These are phyloP conservation scores for Pseudorhombus dupliciocellatus DNA, from an alignment of 2,113 vertebrate genomes.

Conservation along the genomic window DNA sequence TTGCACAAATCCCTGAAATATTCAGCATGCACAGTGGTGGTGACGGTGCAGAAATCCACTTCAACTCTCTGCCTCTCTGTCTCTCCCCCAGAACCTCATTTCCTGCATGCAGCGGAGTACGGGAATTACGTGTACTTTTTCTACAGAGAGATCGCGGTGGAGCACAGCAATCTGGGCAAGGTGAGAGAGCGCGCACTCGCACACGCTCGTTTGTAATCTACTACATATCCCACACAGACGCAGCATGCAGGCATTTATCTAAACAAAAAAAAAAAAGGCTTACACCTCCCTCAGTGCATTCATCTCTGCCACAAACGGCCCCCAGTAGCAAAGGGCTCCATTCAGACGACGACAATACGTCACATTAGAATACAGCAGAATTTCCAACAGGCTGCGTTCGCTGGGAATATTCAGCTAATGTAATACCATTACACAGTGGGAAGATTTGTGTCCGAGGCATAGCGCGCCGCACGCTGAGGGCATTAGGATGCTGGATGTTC, in stretches of 20 bases:
- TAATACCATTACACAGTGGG: slow-evolving; percentile 63
- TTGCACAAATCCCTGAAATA: slow-evolving; percentile 78
- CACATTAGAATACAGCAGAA: slow-evolving; percentile 44
- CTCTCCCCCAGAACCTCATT: slow-evolving; percentile 92
- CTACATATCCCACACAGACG: slow-evolving; percentile 36
- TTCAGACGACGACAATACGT: slow-evolving; percentile 44
- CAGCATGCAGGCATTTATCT: slow-evolving; percentile 23
- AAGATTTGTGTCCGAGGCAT: slow-evolving; percentile 55
- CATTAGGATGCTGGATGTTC: slow-evolving; percentile 57
- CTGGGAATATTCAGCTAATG: slow-evolving; percentile 55
- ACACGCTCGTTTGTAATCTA: slow-evolving; percentile 34
- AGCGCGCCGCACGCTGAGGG: slow-evolving; percentile 26
- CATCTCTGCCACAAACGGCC: slow-evolving; percentile 47
- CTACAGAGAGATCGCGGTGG: slow-evolving; percentile 97
- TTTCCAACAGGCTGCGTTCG: slow-evolving; percentile 45
- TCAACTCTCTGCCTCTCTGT: slow-evolving; percentile 60
- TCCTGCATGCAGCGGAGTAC: slow-evolving; percentile 97
- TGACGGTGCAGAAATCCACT: slow-evolving; percentile 76
- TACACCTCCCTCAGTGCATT: slow-evolving; percentile 29
- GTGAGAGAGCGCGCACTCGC: slow-evolving; percentile 71
- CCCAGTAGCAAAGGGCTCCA: slow-evolving; percentile 40
- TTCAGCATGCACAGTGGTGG: slow-evolving; percentile 73
- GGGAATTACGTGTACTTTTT: slow-evolving; percentile 99
- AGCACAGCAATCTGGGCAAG: slow-evolving; percentile 98
- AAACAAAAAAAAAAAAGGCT: slow-evolving; percentile 24